Conservation (phyloP, 2,113 vertebrate genomes). For the Elephantulus edwardii region DNA sequence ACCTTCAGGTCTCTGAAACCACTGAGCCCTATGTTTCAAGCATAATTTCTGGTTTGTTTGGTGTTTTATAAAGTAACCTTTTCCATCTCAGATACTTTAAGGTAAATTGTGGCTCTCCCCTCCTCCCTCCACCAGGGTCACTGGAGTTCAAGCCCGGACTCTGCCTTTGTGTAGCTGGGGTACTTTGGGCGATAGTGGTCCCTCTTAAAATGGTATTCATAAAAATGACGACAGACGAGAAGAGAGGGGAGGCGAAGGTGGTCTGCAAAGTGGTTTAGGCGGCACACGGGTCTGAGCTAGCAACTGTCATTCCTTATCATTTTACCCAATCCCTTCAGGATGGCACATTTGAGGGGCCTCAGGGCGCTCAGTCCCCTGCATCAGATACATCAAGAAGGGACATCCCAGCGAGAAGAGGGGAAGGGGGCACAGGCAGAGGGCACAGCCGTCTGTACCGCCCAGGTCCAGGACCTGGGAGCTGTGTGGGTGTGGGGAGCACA, state of each 20-base stretch:
- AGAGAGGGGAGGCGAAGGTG: background rate
- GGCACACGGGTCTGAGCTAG: background rate
- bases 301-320: background rate
- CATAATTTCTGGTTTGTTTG: background rate
- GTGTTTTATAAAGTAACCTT: background rate
- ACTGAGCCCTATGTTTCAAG: background rate
- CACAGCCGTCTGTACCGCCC: background rate
- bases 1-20: no score
- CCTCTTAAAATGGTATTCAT: background rate
- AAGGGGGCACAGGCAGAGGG: background rate
- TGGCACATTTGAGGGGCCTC: background rate
- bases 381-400: background rate
- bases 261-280: background rate
- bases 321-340: background rate
- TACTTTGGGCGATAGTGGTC: background rate
- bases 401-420: background rate
- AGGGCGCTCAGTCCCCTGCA: background rate
- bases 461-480: no score
- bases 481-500: no score
- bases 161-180: background rate
- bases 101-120: no score
- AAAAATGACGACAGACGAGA: background rate
- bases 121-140: fast-evolving
- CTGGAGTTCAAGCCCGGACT: background rate
- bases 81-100: background rate